phyloP scores from a whole-genome alignment of 2,888 invertebrate species.

The Pammene fasciana region DNA sequence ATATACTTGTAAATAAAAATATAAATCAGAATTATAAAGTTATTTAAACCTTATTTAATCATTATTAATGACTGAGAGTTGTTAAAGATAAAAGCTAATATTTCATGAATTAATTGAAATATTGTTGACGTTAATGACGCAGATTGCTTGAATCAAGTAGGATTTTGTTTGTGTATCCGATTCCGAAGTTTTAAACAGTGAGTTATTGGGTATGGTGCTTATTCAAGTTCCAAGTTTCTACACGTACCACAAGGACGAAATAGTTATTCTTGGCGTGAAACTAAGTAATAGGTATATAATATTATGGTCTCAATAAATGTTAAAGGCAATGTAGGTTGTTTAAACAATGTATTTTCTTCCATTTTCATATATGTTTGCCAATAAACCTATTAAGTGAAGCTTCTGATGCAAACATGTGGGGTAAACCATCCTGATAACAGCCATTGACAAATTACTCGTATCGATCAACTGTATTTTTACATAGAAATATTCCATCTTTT shows the following conservation, averaged over 20 bases:
- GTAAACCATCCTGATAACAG: neutral
- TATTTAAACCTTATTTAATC: too few relatives aligned
- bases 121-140: constrained; percentile 1
- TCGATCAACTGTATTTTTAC: neutral
- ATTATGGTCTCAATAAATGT: neutral
- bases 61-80: too few relatives aligned
- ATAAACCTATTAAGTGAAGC: neutral
- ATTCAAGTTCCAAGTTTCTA: neutral
- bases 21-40: too few relatives aligned
- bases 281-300: constrained; percentile 1
- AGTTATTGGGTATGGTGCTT: neutral
- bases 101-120: neutral
- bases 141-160: constrained; percentile 6
- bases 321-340: neutral
- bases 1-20: too few relatives aligned
- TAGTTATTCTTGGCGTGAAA: constrained; percentile 5
- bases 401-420: neutral
- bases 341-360: neutral
- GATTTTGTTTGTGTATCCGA: neutral
- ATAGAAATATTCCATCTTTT: too few relatives aligned
- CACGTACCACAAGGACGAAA: neutral
- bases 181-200: neutral
- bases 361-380: neutral
- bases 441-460: neutral
- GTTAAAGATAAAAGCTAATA: neutral